These are phyloP conservation scores for Bubalus kerabau DNA, from an alignment of 2,113 vertebrate species.

Conservation along the genomic window DNA sequence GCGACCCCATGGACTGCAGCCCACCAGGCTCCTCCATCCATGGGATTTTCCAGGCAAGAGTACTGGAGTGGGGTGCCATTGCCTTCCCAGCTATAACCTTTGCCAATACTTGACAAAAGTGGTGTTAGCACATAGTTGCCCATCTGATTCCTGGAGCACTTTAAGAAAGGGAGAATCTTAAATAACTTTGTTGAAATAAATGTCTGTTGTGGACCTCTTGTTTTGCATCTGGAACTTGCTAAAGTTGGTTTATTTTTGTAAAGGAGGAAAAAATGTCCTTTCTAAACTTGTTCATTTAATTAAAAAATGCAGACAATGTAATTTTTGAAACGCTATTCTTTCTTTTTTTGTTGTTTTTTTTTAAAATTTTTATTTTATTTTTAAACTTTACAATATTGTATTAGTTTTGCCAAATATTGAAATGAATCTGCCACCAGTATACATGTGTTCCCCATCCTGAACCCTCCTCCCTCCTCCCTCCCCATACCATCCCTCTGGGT, in stretches of 20 bases:
- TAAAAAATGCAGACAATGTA: slow-evolving; percentile 30
- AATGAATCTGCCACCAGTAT: no score
- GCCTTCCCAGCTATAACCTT: background rate
- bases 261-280: slow-evolving; percentile 19
- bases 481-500: no score
- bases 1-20: no score
- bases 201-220: background rate
- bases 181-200: background rate
- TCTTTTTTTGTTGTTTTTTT: background rate
- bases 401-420: no score
- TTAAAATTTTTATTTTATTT: no score
- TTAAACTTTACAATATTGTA: no score
- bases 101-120: background rate
- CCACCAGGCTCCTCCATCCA: no score
- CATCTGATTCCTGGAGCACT: background rate
- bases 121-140: background rate
- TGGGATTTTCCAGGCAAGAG: no score
- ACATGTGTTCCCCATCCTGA: no score
- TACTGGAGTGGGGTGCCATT: no score
- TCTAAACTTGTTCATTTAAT: background rate
- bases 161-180: background rate
- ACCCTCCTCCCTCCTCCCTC: no score
- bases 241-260: slow-evolving; percentile 6
- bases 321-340: background rate
- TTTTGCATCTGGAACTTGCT: slow-evolving; percentile 23